Evolutionary conservation across 2,888 invertebrate species (phyloP).

Genomic region (Panopea generosa): DNA sequence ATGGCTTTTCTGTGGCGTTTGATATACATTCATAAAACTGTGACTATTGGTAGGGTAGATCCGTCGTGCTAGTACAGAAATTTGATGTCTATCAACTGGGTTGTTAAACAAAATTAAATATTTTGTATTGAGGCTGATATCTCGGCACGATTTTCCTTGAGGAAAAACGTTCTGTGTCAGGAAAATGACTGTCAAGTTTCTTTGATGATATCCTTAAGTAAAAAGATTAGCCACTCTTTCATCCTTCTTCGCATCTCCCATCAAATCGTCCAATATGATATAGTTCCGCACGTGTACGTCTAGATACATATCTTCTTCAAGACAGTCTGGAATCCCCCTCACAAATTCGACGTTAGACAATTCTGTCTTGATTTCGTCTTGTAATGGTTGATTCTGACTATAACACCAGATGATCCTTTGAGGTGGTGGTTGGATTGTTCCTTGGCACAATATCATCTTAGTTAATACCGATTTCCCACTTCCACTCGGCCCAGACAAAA

Average conservation of each 20-base stretch:
- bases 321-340: slow-evolving; percentile 14
- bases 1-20: slow-evolving; percentile 11
- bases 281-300: slow-evolving; percentile 7
- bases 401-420: slow-evolving; percentile 33
- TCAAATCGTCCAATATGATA: slow-evolving; percentile 28
- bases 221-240: slow-evolving; percentile 32
- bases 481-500: slow-evolving; percentile 11
- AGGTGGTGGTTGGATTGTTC: slow-evolving; percentile 3
- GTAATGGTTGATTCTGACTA: slow-evolving; percentile 24
- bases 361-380: slow-evolving; percentile 8
- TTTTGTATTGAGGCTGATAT: slow-evolving; percentile 23
- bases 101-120: slow-evolving; percentile 32
- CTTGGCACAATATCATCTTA: neutral
- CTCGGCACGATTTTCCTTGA: slow-evolving; percentile 32
- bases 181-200: slow-evolving; percentile 18
- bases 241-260: slow-evolving; percentile 28
- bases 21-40: slow-evolving; percentile 11
- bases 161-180: slow-evolving; percentile 36
- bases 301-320: neutral
- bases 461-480: slow-evolving; percentile 20
- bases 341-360: slow-evolving; percentile 9
- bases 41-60: slow-evolving; percentile 19
- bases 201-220: slow-evolving; percentile 22
- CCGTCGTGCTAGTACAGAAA: slow-evolving; percentile 9
- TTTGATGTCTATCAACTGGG: slow-evolving; percentile 30